Evolutionary conservation across 2,113 vertebrate genomes (phyloP).

Genomic region (Pyxicephalus adspersus): DNA sequence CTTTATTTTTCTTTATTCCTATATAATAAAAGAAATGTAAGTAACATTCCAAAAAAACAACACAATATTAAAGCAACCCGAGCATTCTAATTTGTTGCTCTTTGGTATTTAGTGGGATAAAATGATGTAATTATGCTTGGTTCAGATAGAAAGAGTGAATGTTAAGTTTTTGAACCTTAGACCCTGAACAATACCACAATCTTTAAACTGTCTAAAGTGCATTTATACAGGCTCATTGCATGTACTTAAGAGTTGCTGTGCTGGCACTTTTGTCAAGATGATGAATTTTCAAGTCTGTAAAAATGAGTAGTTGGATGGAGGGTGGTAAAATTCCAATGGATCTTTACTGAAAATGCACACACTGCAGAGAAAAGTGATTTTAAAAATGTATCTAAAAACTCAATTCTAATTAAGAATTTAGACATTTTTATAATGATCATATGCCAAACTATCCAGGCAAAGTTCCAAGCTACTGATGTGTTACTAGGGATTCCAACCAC

Average conservation of each 20-base stretch:
- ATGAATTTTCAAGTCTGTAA: conserved; percentile 51
- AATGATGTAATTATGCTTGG: neutral
- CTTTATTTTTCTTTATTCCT: too few relatives aligned
- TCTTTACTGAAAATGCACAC: conserved; percentile 45
- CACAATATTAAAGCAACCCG: neutral
- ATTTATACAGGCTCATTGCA: conserved; percentile 42
- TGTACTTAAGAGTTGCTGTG: conserved; percentile 30
- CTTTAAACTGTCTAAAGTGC: conserved; percentile 41
- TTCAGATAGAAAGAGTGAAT: conserved; percentile 1
- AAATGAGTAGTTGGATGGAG: conserved; percentile 44
- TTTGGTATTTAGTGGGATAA: neutral
- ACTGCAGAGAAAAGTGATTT: conserved; percentile 39
- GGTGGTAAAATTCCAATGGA: conserved; percentile 43
- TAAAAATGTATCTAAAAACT: conserved; percentile 37
- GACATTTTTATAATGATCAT: conserved; percentile 28
- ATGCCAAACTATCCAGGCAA: neutral
- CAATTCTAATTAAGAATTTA: conserved; percentile 34
- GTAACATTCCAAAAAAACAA: too few relatives aligned
- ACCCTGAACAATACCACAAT: conserved; percentile 11
- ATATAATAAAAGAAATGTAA: too few relatives aligned
- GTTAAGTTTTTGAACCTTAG: conserved; percentile 21
- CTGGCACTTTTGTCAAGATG: conserved; percentile 50
- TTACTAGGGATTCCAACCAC: neutral
- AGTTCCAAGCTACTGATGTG: neutral
- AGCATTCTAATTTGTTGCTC: neutral